Evolutionary conservation across 2,113 vertebrate species (phyloP).

Genomic region (Puma concolor): DNA sequence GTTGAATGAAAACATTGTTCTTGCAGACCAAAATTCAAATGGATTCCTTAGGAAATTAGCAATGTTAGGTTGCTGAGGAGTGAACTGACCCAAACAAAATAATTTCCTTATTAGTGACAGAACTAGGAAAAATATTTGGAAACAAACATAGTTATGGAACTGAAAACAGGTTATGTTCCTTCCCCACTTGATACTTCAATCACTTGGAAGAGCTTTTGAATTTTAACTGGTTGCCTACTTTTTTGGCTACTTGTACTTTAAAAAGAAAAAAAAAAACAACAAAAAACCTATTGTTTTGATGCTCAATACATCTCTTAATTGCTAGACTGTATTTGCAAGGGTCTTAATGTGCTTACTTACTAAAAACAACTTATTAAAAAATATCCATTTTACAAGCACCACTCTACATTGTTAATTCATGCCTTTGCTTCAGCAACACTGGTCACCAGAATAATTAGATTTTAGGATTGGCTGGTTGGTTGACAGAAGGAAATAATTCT

Average conservation of each 20-base stretch:
- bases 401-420: neutral
- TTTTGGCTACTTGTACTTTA: neutral
- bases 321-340: neutral
- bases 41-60: neutral
- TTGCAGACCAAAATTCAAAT: neutral
- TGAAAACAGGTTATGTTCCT: neutral
- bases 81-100: neutral
- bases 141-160: neutral
- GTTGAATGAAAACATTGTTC: neutral
- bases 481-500: neutral
- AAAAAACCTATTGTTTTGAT: neutral
- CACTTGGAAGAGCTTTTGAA: neutral
- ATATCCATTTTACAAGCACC: neutral
- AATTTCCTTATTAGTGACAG: neutral
- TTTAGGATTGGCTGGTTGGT: neutral
- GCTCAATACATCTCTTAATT: neutral
- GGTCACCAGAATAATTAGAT: neutral
- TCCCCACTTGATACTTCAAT: neutral
- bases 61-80: neutral
- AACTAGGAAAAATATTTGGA: neutral
- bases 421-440: neutral
- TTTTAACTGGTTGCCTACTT: neutral
- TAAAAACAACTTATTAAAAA: neutral
- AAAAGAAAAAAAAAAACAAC: slow-evolving; percentile 14
- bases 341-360: neutral